These are phyloP conservation scores for Isurus oxyrinchus DNA, from an alignment of 2,113 vertebrate species.

Conservation along the genomic window DNA sequence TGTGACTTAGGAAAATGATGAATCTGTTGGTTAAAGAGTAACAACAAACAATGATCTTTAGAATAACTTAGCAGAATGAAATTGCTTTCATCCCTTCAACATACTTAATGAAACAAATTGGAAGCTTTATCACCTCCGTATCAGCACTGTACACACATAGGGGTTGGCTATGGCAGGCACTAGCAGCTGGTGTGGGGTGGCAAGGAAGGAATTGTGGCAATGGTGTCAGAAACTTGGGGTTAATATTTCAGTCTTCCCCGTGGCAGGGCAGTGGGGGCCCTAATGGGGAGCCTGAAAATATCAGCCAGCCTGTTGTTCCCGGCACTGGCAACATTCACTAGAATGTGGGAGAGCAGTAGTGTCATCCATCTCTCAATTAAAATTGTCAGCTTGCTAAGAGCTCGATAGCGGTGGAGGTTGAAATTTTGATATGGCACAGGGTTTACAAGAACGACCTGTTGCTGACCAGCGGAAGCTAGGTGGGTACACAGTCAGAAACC, in stretches of 20 bases:
- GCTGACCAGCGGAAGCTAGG: too few species aligned
- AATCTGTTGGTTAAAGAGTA: constrained; percentile 30
- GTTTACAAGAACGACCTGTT: too few species aligned
- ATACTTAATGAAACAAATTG: not conserved
- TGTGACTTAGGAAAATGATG: constrained; percentile 30
- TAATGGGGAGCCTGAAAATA: not conserved
- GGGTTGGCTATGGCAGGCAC: not conserved
- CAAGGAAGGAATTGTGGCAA: not conserved
- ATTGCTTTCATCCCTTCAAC: not conserved
- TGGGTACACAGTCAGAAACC: too few species aligned
- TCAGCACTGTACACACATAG: not conserved
- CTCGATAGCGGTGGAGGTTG: not conserved
- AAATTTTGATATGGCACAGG: not conserved
- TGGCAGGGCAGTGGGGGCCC: too few species aligned
- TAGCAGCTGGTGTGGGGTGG: not conserved
- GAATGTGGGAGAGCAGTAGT: not conserved
- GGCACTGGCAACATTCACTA: not conserved
- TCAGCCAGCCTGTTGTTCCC: too few species aligned
- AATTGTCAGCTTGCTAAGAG: not conserved
- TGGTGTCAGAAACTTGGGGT: not conserved
- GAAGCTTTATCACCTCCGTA: not conserved
- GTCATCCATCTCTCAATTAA: not conserved
- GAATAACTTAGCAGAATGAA: constrained; percentile 15
- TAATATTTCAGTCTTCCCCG: not conserved
- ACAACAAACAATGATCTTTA: not conserved